A percentile compares a stretch with the other conserved stretches of the same genome.
phyloP scores from a whole-genome alignment of 37 sponge, comb jelly and placozoan genomes.

The Corticium candelabrum region DNA sequence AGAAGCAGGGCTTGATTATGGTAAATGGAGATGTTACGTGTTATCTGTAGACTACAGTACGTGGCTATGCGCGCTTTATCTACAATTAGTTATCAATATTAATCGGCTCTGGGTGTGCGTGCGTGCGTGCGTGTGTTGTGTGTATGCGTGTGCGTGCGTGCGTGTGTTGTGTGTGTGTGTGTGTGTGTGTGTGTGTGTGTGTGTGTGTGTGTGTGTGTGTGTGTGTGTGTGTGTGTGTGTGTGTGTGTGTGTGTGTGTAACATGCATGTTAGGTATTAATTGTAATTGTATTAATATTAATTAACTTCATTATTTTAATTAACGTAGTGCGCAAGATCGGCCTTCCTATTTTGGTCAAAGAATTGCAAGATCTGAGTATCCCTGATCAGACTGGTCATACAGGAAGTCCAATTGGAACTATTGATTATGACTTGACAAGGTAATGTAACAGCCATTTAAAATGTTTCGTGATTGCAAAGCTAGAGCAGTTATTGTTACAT shows the following conservation, averaged over 20 bases:
- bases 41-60: neutral
- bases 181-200: constrained; percentile 18
- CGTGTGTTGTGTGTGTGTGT: no score
- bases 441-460: no score
- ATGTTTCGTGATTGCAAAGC: no score
- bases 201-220: constrained; percentile 20
- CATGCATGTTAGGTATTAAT: no score
- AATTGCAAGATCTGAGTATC: constrained; percentile 53
- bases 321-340: constrained; percentile 50
- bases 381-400: constrained; percentile 67
- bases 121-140: no score
- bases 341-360: constrained; percentile 61
- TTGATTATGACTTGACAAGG: constrained; percentile 53
- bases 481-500: no score
- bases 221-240: constrained; percentile 18
- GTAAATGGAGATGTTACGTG: constrained; percentile 14
- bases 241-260: constrained; percentile 12
- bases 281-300: no score
- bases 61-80: neutral
- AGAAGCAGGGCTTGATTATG: constrained; percentile 48
- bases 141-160: no score
- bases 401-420: constrained; percentile 43
- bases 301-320: neutral
- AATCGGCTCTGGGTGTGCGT: neutral
- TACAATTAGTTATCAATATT: no score